A percentile compares a stretch with the other conserved stretches of the same genome.
Evolutionary conservation across 2,797 vertebrate genomes (phyloP).

Genomic region (Cyprinella venusta): DNA sequence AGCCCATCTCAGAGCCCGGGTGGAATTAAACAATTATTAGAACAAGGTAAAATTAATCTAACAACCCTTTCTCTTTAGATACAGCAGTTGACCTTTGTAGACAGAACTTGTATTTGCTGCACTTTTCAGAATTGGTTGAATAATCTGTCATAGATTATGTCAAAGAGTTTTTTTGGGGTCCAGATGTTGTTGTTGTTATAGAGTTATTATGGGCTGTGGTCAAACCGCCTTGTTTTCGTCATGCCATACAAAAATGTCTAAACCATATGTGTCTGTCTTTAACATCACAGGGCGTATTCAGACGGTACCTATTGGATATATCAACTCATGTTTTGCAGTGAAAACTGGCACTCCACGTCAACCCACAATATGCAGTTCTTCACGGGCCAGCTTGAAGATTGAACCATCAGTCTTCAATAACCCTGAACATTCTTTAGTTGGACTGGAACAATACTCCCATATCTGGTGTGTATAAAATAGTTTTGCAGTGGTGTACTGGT

Average conservation of each 20-base stretch:
- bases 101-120: neutral
- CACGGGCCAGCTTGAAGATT: slow-evolving; percentile 82
- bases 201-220: neutral
- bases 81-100: neutral
- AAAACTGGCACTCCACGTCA: slow-evolving; percentile 91
- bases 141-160: neutral
- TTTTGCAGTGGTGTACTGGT: neutral
- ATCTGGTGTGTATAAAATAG: slow-evolving; percentile 79
- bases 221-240: neutral
- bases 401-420: slow-evolving; percentile 85
- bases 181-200: neutral
- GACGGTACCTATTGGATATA: slow-evolving; percentile 85
- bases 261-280: neutral
- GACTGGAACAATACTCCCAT: slow-evolving; percentile 88
- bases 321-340: slow-evolving; percentile 84
- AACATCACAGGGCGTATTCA: slow-evolving; percentile 78
- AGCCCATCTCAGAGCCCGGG: neutral
- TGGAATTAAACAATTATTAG: slow-evolving; percentile 61
- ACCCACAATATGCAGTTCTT: slow-evolving; percentile 83
- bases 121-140: neutral
- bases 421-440: slow-evolving; percentile 84
- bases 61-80: neutral
- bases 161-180: neutral
- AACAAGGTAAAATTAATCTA: slow-evolving; percentile 69
- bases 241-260: neutral